phyloP scores from a whole-genome alignment of 1,140 invertebrate genomes.

The Odontomachus brunneus region DNA sequence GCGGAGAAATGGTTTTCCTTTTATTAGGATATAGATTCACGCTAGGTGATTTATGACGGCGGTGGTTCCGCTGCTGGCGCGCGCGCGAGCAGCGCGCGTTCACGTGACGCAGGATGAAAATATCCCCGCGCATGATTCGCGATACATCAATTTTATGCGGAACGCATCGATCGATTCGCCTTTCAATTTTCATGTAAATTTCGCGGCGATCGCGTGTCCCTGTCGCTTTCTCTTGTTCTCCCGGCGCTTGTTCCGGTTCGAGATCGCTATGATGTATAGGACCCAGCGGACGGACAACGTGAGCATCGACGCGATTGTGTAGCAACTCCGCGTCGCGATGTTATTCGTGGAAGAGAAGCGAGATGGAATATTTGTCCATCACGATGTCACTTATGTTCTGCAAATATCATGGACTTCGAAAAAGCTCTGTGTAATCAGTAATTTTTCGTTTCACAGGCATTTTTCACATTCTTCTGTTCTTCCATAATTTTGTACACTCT shows the following conservation, averaged over 20 bases:
- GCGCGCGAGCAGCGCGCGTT: conserved; percentile 4
- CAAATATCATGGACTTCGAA: conserved; percentile 17
- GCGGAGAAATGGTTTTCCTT: conserved; percentile 48
- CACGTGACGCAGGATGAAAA: conserved; percentile 67
- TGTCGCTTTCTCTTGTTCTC: conserved; percentile 61
- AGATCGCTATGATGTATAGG: conserved; percentile 53
- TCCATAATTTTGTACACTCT: no score
- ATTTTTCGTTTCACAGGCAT: no score
- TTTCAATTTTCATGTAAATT: conserved; percentile 82
- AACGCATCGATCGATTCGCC: conserved; percentile 61
- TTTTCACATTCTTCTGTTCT: no score
- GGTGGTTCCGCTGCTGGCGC: conserved; percentile 15
- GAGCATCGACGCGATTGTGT: conserved; percentile 43
- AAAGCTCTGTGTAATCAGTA: no score
- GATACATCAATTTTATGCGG: conserved; percentile 76
- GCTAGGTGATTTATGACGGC: conserved; percentile 65
- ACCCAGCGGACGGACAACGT: conserved; percentile 18
- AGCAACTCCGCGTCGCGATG: conserved; percentile 14
- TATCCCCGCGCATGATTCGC: conserved; percentile 65
- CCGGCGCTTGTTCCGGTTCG: conserved; percentile 43
- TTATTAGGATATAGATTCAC: conserved; percentile 67
- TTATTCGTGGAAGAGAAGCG: conserved; percentile 9
- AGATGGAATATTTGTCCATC: conserved; percentile 32
- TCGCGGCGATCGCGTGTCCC: conserved; percentile 45
- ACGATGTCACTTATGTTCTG: background rate